Evolutionary conservation across 2,888 invertebrate genomes (phyloP), one percentile per base, ranked within the genome.

Genomic region (Colostygia pectinataria): DNA sequence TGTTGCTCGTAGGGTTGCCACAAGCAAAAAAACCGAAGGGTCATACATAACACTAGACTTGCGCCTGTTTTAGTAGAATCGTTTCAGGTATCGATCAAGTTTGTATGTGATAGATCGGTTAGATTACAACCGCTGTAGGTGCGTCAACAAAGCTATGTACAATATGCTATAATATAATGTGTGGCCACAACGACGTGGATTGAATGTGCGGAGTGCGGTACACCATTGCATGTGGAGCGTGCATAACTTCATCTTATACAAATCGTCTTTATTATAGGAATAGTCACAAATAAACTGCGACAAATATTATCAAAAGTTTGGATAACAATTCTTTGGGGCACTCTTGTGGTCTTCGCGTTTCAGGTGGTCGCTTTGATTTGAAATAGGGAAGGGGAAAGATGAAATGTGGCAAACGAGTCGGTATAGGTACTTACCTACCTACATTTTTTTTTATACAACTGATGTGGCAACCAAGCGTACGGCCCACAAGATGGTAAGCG

Each of bases 171-270:
- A 28, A 40, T 25, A 37, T 23, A 10, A 33, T 14, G 31, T 41
- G 37, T 36, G 40, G 24, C n/a, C 36, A 25, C 46, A 31, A 13
- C 46, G 36, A 13, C 31, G 42, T 27, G 41, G 41, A 45, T 46
- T 51, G 41, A 38, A 51, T 45, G 32, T 28, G 42, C 32, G 24
- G 25, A 34, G 28, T 42, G 51, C 13, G 46, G 32, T 45, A 9
- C 32, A 28, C 40, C 40, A 41, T 31, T 18, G 45, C 45, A 45
- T 36, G 49, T 39, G 25, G 18, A 20, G 36, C 29, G 20, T 37
- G 27, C 40, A 41, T 36, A 41, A 27, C 27, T 41, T 34, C 31
- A 36, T 40, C 29, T 29, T 13, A 34, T 32, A 48, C 33, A 42
- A 48, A 25, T 38, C 29, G 31, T 25, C 12, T 34, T 25, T 20